phyloP scores from a whole-genome alignment of 2,888 invertebrate species.

The Perizoma flavofasciatum region DNA sequence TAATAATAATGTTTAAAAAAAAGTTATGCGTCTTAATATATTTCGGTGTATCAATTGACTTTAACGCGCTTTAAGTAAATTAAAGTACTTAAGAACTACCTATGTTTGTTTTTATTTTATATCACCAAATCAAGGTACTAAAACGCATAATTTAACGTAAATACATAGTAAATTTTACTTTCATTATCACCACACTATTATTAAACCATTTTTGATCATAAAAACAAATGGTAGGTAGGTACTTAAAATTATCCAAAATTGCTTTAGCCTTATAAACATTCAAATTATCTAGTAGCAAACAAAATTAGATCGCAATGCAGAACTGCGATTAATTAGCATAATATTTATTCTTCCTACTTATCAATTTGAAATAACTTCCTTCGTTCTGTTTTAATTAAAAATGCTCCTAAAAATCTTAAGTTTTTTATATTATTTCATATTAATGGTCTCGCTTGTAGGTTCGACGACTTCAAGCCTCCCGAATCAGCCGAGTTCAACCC shows the following conservation, averaged over 20 bases:
- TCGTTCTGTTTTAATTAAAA: constrained; percentile 26
- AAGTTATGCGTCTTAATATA: too few species aligned
- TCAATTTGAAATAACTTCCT: constrained; percentile 41
- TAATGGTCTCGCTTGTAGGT: too few species aligned
- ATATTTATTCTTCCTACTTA: constrained; percentile 33
- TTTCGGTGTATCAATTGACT: too few species aligned
- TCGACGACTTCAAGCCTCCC: too few species aligned
- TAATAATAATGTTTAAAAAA: too few species aligned
- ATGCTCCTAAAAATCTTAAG: constrained; percentile 4
- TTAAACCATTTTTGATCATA: constrained; percentile 23
- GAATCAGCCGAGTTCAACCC: too few species aligned
- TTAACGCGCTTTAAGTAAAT: too few species aligned
- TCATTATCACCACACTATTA: constrained; percentile 23
- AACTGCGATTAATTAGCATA: constrained; percentile 33
- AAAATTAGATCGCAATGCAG: constrained; percentile 33
- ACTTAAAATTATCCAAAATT: constrained; percentile 36
- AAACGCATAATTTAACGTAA: constrained; percentile 9
- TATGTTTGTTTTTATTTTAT: too few species aligned
- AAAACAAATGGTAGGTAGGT: constrained; percentile 13
- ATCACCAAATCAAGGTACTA: too few species aligned
- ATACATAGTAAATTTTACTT: background rate
- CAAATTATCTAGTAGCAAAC: constrained; percentile 29
- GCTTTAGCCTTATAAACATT: constrained; percentile 35
- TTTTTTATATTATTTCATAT: too few species aligned
- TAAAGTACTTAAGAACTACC: too few species aligned